phyloP scores from a whole-genome alignment of 2,888 invertebrate genomes.

The Spodoptera littoralis region DNA sequence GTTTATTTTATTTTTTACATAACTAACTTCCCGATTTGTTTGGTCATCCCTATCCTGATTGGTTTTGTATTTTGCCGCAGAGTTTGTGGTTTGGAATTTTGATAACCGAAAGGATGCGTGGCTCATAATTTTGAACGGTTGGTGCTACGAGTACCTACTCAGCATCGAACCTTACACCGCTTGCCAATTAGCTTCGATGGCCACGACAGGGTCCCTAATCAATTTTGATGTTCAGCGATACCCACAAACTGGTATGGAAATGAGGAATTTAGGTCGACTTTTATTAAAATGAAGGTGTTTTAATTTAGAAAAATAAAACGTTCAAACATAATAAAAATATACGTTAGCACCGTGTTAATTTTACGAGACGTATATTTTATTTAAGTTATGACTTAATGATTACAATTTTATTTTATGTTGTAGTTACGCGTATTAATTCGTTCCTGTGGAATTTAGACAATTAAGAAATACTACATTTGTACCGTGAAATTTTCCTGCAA shows the following conservation, averaged over 20 bases:
- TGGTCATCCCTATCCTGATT: constrained; percentile 13
- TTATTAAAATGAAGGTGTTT: constrained; percentile 25
- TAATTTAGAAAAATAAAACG: constrained; percentile 16
- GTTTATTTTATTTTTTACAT: constrained; percentile 71
- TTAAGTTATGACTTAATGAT: constrained; percentile 15
- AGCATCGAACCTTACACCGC: constrained; percentile 73
- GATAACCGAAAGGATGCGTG: constrained; percentile 51
- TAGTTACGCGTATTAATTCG: background rate
- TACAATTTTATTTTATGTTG: background rate
- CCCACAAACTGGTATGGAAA: constrained; percentile 49
- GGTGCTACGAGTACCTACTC: constrained; percentile 56
- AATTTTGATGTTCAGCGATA: constrained; percentile 67
- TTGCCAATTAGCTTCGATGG: constrained; percentile 85
- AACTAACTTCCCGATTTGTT: constrained; percentile 40
- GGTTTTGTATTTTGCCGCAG: constrained; percentile 23
- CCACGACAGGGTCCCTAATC: constrained; percentile 75
- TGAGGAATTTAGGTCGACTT: constrained; percentile 29
- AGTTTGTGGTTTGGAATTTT: constrained; percentile 50
- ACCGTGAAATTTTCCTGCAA: constrained; percentile 25
- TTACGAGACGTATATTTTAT: constrained; percentile 24
- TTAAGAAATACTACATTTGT: constrained; percentile 28
- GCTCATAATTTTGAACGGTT: constrained; percentile 55
- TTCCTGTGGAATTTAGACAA: constrained; percentile 47
- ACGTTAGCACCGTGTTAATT: constrained; percentile 17
- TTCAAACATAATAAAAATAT: constrained; percentile 16